phyloP scores from a whole-genome alignment of 2,888 invertebrate genomes.

The Exocentrus adspersus region DNA sequence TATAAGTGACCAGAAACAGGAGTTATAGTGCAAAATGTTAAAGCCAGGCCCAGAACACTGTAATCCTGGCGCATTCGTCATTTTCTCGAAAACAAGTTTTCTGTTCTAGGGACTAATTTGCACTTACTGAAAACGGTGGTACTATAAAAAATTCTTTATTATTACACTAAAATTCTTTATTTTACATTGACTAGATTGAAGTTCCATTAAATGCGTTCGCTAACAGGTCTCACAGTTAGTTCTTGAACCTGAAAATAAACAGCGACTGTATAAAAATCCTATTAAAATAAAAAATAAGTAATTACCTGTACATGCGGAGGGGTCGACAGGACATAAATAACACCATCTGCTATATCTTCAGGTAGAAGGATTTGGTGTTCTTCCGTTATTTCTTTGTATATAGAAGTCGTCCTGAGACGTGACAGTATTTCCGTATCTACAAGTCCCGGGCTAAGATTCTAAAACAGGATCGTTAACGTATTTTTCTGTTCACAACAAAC shows the following conservation, averaged over 20 bases:
- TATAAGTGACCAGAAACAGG: too few relatives aligned
- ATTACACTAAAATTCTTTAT: too few relatives aligned
- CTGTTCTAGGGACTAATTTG: too few relatives aligned
- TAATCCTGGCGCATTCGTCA: too few relatives aligned
- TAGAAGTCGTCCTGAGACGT: not conserved
- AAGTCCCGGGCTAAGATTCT: constrained; percentile 28
- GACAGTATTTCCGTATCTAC: constrained; percentile 20
- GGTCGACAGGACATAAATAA: constrained; percentile 25
- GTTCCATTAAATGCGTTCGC: not conserved
- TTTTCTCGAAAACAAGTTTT: too few relatives aligned
- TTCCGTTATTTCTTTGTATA: not conserved
- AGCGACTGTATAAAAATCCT: not conserved
- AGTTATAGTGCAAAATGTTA: too few relatives aligned
- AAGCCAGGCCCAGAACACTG: too few relatives aligned
- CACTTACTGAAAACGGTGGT: too few relatives aligned
- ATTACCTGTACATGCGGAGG: constrained; percentile 30
- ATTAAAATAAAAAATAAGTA: not conserved
- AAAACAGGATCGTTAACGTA: too few relatives aligned
- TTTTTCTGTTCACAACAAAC: too few relatives aligned
- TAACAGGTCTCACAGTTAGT: not conserved
- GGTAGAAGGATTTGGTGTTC: not conserved
- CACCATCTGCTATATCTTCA: constrained; percentile 20
- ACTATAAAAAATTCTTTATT: too few relatives aligned
- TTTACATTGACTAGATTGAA: too few relatives aligned
- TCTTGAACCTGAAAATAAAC: constrained; percentile 7